Conservation (phyloP, 2,113 vertebrate genomes). For the Zapus hudsonius region DNA sequence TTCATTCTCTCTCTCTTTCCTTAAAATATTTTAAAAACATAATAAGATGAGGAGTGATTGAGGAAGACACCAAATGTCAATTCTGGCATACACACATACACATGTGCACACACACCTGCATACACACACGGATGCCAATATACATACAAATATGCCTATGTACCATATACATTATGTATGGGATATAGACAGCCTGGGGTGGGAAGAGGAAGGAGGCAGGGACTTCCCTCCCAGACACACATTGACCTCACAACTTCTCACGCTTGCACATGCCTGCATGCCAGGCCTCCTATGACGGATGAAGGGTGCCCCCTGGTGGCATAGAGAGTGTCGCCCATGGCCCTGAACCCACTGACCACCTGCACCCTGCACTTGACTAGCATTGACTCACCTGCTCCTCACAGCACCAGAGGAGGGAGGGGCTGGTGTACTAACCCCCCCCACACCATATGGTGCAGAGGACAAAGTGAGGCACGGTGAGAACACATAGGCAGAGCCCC, state of each 20-base stretch:
- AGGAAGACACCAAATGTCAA: too few relatives aligned
- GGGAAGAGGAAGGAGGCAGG: too few relatives aligned
- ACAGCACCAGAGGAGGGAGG: fast-evolving
- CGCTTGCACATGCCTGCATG: background rate
- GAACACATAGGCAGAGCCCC: too few relatives aligned
- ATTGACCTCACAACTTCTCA: too few relatives aligned
- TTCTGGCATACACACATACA: background rate
- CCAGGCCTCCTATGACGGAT: background rate
- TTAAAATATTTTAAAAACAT: too few relatives aligned
- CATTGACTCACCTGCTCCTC: fast-evolving
- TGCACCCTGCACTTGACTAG: fast-evolving
- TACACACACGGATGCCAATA: background rate
- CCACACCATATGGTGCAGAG: background rate
- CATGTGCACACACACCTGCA: background rate
- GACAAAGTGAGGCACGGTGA: background rate
- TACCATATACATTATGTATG: too few relatives aligned
- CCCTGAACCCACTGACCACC: fast-evolving
- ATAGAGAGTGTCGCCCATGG: fast-evolving
- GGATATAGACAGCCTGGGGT: too few relatives aligned
- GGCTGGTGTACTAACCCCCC: background rate
- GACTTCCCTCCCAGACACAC: too few relatives aligned
- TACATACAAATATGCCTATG: background rate
- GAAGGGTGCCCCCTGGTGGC: fast-evolving
- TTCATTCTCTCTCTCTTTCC: too few relatives aligned
- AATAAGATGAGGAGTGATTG: too few relatives aligned